These are phyloP conservation scores for Philopedon plagiatum DNA, from an alignment of 2,888 invertebrate species.

Conservation along the genomic window DNA sequence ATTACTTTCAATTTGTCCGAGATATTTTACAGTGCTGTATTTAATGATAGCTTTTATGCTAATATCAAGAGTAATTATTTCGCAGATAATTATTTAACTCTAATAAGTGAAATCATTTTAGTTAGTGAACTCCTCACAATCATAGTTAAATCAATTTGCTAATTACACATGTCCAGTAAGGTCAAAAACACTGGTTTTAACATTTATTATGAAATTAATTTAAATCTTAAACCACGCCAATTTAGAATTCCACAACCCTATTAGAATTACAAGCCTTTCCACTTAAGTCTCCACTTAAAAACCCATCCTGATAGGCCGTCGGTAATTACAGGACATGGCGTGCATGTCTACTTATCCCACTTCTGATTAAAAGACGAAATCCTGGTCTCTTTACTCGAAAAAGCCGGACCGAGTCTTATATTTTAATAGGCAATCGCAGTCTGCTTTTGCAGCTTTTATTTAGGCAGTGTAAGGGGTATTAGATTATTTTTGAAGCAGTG, in stretches of 20 bases:
- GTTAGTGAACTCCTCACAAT: too few species aligned
- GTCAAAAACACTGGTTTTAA: background rate
- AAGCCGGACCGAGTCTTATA: constrained; percentile 46
- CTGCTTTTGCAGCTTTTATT: constrained; percentile 45
- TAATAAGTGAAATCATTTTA: too few species aligned
- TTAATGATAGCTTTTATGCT: too few species aligned
- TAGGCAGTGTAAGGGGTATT: constrained; percentile 29
- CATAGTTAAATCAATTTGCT: background rate
- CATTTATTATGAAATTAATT: constrained; percentile 14
- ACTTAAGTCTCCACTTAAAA: constrained; percentile 45
- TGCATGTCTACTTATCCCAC: constrained; percentile 48
- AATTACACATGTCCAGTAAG: too few species aligned
- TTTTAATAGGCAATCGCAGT: constrained; percentile 43
- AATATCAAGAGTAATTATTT: too few species aligned
- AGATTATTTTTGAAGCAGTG: constrained; percentile 32
- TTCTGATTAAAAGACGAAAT: constrained; percentile 50
- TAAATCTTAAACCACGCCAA: constrained; percentile 15
- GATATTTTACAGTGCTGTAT: too few species aligned
- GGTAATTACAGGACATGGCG: constrained; percentile 45
- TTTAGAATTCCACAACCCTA: constrained; percentile 35
- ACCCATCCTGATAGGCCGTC: constrained; percentile 41
- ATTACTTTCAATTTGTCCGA: too few species aligned
- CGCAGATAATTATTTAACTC: too few species aligned
- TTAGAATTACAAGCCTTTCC: constrained; percentile 38
- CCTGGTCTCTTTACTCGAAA: constrained; percentile 42